Evolutionary conservation across 2,113 vertebrate genomes (phyloP), one percentile per base, ranked within the genome.

Genomic region (Setophaga coronata): DNA sequence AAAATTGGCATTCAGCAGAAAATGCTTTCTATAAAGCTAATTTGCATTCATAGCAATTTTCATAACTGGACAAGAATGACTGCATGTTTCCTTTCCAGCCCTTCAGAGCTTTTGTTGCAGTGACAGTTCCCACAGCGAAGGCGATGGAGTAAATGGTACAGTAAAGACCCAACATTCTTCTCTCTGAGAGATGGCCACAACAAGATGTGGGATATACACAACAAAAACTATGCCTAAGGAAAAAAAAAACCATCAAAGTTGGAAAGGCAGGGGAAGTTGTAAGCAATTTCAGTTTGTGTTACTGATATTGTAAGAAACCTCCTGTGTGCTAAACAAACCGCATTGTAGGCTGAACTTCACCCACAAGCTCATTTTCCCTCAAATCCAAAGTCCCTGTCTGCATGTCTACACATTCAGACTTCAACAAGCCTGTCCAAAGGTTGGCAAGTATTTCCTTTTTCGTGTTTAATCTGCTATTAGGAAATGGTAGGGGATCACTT

Each of bases 31-130:
- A 24, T 76, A 34, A 93, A 65, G 80, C 72, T 53, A 18, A 95
- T 95, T 92, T 92, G 88, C 76, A 92, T 94, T 87, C 65, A 83
- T 45, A 60, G 53, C n/a, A 84, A 74, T 91, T 90, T 94, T 91
- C 95, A 93, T 74, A 93, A 89, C 72, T 53, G 69, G 56, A 24
- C 70, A 71, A 71, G 80, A 62, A 66, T 71, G 80, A 64, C 60
- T 89, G 82, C 90, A 42, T 0, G 3, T 87, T 96, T 90, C 77
- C 72, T 74, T 64, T 34, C 36, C 61, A 73, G 4, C 23, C 56
- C 42, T 50, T 50, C 40, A 58, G 79, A 62, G 50, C 87, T 86
- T 95, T 95, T 96, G 90, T 95, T 74, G 56, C 64, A 67, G 4
- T 89, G 96, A 89, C 95, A 86, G 90, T 65, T 93, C 93, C 92